Conservation (phyloP, 1,140 invertebrate species). For the Lepidurus couesii region DNA sequence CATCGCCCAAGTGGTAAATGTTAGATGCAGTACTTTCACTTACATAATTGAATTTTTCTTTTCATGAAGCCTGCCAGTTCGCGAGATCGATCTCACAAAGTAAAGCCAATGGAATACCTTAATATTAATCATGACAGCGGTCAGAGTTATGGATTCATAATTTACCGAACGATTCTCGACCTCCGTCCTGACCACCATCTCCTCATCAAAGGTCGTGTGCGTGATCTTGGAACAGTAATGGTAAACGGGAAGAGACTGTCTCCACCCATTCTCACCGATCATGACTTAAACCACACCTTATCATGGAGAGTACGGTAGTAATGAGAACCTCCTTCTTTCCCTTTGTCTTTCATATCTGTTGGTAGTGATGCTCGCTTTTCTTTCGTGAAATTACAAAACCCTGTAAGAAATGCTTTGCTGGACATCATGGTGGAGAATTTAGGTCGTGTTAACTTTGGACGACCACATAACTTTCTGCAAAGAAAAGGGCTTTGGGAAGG, state of each 20-base stretch:
- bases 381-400: neutral
- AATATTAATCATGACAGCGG: slow-evolving; percentile 44
- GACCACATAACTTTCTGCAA: slow-evolving; percentile 45
- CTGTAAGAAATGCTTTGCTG: slow-evolving; percentile 33
- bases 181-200: slow-evolving; percentile 37
- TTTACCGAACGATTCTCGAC: slow-evolving; percentile 43
- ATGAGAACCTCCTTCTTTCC: neutral
- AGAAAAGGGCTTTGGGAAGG: slow-evolving; percentile 51
- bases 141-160: slow-evolving; percentile 48
- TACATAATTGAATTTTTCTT: too few species aligned
- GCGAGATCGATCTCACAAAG: neutral
- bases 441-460: slow-evolving; percentile 53
- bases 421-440: slow-evolving; percentile 57
- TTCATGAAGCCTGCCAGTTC: too few species aligned
- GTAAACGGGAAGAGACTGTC: slow-evolving; percentile 46
- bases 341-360: neutral
- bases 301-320: slow-evolving; percentile 47
- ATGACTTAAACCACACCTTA: slow-evolving; percentile 47
- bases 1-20: too few species aligned
- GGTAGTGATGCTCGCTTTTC: slow-evolving; percentile 25
- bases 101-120: slow-evolving; percentile 46
- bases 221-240: slow-evolving; percentile 51
- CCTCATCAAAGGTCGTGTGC: slow-evolving; percentile 47
- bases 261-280: slow-evolving; percentile 39
- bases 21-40: too few species aligned